Evolutionary conservation across 2,888 invertebrate species (phyloP).

Genomic region (Melieria crassipennis): DNA sequence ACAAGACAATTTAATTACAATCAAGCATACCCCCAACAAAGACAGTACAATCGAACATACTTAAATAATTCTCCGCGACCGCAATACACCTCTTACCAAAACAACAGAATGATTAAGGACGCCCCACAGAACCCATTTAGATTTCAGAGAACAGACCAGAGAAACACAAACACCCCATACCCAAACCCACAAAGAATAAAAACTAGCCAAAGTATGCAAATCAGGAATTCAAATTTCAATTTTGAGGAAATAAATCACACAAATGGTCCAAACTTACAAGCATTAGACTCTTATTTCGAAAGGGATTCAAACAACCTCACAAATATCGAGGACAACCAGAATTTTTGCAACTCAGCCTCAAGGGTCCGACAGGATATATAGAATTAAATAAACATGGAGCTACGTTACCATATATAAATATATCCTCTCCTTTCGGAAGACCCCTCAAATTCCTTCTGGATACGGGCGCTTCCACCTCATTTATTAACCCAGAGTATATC

Average conservation of each 20-base stretch:
- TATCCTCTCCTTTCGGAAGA: neutral
- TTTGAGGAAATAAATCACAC: too few species aligned
- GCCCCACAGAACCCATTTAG: too few species aligned
- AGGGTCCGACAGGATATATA: neutral
- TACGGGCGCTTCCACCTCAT: slow-evolving; percentile 26
- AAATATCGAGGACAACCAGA: neutral
- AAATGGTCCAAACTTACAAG: too few species aligned
- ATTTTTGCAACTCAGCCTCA: neutral
- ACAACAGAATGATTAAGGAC: too few species aligned
- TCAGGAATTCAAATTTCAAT: too few species aligned
- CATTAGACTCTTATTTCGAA: neutral
- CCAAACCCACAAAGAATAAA: too few species aligned
- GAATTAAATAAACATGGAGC: neutral
- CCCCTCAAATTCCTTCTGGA: slow-evolving; percentile 19
- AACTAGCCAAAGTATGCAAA: too few species aligned
- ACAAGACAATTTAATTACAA: neutral
- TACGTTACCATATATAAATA: neutral
- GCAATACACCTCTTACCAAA: neutral
- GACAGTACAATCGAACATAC: neutral
- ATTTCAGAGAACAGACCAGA: too few species aligned
- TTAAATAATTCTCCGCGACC: neutral
- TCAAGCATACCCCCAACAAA: neutral
- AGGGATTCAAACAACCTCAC: neutral
- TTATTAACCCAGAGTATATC: slow-evolving; percentile 38
- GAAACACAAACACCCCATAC: too few species aligned